Conservation (phyloP, 2,888 invertebrate species). For the Chaetoderma sp. region DNA sequence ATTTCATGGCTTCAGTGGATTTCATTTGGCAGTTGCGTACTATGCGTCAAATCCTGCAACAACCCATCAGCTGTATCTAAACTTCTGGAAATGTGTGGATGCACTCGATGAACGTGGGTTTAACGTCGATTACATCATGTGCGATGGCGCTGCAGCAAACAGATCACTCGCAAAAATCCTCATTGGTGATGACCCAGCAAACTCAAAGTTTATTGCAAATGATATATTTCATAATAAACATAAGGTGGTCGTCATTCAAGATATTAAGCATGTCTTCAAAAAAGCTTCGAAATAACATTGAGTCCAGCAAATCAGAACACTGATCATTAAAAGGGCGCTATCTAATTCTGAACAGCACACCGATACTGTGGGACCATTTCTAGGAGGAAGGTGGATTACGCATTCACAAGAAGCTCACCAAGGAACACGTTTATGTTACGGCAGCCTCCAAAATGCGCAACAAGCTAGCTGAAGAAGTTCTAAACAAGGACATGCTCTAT, state of each 20-base stretch:
- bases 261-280: constrained; percentile 12
- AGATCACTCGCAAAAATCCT: constrained; percentile 7
- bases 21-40: constrained; percentile 10
- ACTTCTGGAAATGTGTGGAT: constrained; percentile 6
- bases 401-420: not conserved
- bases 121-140: constrained; percentile 9
- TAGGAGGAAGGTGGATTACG: constrained; percentile 4
- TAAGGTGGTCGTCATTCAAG: constrained; percentile 5
- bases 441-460: constrained; percentile 20
- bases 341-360: no score
- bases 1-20: constrained; percentile 3
- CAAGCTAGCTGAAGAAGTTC: constrained; percentile 4
- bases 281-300: constrained; percentile 3
- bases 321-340: no score
- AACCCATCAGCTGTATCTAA: not conserved
- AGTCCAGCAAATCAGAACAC: no score
- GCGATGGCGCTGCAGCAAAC: constrained; percentile 16
- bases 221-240: constrained; percentile 1
- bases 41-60: not conserved
- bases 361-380: constrained; percentile 16
- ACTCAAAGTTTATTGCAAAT: not conserved
- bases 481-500: not conserved
- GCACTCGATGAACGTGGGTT: constrained; percentile 1
- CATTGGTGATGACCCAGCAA: not conserved
- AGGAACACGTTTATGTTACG: no score